phyloP scores from a whole-genome alignment of 2,797 vertebrate species.

The Amblyopsis hoosieri region DNA sequence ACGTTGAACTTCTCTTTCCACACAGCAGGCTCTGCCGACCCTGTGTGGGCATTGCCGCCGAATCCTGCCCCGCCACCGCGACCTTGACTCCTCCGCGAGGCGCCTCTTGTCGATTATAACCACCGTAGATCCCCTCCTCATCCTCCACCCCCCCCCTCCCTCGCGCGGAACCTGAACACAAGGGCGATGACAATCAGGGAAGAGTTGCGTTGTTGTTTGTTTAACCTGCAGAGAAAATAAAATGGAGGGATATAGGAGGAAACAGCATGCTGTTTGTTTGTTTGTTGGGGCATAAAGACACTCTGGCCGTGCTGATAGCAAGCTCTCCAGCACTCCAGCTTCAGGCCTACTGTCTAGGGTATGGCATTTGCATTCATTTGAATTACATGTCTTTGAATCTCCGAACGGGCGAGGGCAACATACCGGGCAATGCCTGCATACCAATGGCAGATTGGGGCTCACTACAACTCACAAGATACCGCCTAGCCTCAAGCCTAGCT shows the following conservation, averaged over 20 bases:
- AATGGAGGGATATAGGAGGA: neutral
- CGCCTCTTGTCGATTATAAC: too few relatives aligned
- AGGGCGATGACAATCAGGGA: too few relatives aligned
- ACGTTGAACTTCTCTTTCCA: neutral
- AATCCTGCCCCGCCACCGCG: neutral
- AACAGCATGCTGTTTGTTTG: neutral
- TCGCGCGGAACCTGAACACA: too few relatives aligned
- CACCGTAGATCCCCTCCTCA: too few relatives aligned
- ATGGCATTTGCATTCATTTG: slow-evolving; percentile 44
- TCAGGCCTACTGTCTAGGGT: slow-evolving; percentile 26
- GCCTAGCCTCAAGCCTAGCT: neutral
- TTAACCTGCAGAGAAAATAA: too few relatives aligned
- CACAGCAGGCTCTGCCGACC: neutral
- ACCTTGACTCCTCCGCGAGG: neutral
- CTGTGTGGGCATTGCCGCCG: neutral
- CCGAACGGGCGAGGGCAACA: slow-evolving; percentile 13
- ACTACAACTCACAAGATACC: neutral
- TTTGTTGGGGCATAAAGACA: slow-evolving; percentile 20
- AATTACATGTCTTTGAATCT: slow-evolving; percentile 41
- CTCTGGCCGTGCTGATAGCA: slow-evolving; percentile 21
- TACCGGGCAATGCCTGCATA: slow-evolving; percentile 12
- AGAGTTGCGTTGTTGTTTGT: too few relatives aligned
- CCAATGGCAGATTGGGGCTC: neutral
- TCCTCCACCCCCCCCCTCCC: too few relatives aligned
- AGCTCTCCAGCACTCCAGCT: slow-evolving; percentile 7